Evolutionary conservation across 2,113 vertebrate genomes (phyloP).

Genomic region (Okapia johnstoni): DNA sequence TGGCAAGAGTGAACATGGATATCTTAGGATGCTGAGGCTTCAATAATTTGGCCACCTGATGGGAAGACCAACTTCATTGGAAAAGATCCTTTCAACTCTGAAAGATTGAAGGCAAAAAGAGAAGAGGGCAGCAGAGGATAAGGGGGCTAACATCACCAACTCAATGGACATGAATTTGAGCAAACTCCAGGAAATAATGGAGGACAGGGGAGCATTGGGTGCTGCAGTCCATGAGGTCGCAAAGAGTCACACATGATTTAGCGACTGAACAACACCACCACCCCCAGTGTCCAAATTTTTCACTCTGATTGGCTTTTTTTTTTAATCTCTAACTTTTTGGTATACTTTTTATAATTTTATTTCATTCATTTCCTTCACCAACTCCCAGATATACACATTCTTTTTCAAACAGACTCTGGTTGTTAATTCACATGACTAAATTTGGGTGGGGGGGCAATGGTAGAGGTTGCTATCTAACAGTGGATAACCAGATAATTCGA

Average conservation of each 20-base stretch:
- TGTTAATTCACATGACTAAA: neutral
- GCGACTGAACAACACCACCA: fast-evolving
- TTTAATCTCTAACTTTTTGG: neutral
- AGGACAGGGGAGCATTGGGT: neutral
- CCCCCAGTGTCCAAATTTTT: neutral
- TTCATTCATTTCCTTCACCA: neutral
- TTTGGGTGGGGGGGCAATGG: too few species aligned
- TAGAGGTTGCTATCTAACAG: neutral
- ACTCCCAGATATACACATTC: neutral
- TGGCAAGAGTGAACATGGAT: neutral
- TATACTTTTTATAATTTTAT: neutral
- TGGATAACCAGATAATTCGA: neutral
- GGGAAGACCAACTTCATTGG: neutral
- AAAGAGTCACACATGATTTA: neutral
- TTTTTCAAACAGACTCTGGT: neutral
- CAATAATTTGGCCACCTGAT: neutral
- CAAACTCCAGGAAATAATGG: neutral
- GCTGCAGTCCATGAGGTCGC: neutral
- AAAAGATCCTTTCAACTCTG: neutral
- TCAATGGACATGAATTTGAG: neutral
- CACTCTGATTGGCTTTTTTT: neutral
- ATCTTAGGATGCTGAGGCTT: neutral
- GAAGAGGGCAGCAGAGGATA: neutral
- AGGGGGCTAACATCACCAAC: neutral
- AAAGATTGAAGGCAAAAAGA: neutral